phyloP scores from a whole-genome alignment of 2,113 vertebrate genomes.

The Ascaphus truei region DNA sequence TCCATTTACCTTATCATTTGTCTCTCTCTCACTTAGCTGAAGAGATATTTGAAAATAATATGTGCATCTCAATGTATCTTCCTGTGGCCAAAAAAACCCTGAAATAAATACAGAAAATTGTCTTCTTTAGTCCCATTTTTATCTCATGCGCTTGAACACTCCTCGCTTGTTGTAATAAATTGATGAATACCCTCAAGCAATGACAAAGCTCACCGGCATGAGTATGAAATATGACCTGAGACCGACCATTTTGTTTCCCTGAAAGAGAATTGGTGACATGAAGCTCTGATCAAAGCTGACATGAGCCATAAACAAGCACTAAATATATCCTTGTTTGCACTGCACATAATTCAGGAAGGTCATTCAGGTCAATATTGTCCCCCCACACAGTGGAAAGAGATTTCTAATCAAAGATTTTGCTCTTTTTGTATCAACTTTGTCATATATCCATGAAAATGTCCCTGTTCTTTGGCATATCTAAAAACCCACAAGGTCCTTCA shows the following conservation, averaged over 20 bases:
- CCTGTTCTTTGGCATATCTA: conserved; percentile 1
- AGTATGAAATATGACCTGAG: conserved; percentile 1
- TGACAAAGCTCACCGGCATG: conserved; percentile 3
- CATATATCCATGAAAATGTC: conserved; percentile 13
- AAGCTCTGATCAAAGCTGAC: conserved; percentile 14
- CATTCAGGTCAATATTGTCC: not conserved
- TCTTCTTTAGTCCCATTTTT: not conserved
- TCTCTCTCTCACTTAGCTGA: too few species aligned
- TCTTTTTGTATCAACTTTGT: conserved; percentile 13
- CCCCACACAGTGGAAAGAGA: not conserved
- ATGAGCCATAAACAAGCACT: conserved; percentile 22
- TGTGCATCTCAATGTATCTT: not conserved
- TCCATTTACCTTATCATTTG: too few species aligned
- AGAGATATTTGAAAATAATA: not conserved
- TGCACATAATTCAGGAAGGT: conserved; percentile 4
- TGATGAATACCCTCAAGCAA: not conserved
- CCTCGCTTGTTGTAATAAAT: not conserved
- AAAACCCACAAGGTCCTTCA: conserved; percentile 28
- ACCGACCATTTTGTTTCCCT: not conserved
- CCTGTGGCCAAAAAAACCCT: not conserved
- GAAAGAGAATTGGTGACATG: conserved; percentile 5
- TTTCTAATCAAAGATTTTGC: conserved; percentile 23
- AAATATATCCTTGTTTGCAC: conserved; percentile 16
- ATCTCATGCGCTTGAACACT: not conserved
- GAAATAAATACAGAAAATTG: conserved; percentile 2